Conservation (phyloP, 2,888 invertebrate genomes). For the Drosophila anomelani region DNA sequence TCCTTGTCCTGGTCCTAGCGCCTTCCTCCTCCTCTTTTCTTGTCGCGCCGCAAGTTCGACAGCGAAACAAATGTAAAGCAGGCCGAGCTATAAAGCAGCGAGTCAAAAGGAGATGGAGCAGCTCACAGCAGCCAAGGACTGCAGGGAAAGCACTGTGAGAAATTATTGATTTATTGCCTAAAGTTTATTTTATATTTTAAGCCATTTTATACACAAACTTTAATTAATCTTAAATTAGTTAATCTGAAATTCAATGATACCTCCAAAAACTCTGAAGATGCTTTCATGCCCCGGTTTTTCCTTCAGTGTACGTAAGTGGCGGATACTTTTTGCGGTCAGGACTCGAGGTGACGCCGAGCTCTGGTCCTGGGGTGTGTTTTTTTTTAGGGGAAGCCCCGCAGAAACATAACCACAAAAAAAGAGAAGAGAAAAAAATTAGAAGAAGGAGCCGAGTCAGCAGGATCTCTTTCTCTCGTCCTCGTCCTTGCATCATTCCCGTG, state of each 20-base stretch:
- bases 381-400: not conserved
- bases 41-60: constrained; percentile 24
- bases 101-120: constrained; percentile 35
- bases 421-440: constrained; percentile 1
- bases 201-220: no score
- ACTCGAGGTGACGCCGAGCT: constrained; percentile 2
- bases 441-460: constrained; percentile 22
- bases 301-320: not conserved
- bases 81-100: constrained; percentile 58
- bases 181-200: no score
- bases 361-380: not conserved
- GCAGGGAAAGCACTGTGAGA: constrained; percentile 2
- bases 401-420: constrained; percentile 16
- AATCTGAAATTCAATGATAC: not conserved
- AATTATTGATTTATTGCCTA: not conserved
- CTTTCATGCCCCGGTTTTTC: not conserved
- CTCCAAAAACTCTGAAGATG: not conserved
- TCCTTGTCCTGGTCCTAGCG: not conserved
- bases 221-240: not conserved
- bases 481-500: not conserved
- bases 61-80: constrained; percentile 44
- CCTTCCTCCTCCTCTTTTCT: not conserved
- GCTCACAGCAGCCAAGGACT: constrained; percentile 11
- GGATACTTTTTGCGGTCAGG: not conserved
- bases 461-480: not conserved